These are phyloP conservation scores for Zaprionus camerounensis DNA, from an alignment of 1,140 invertebrate species.

Conservation along the genomic window DNA sequence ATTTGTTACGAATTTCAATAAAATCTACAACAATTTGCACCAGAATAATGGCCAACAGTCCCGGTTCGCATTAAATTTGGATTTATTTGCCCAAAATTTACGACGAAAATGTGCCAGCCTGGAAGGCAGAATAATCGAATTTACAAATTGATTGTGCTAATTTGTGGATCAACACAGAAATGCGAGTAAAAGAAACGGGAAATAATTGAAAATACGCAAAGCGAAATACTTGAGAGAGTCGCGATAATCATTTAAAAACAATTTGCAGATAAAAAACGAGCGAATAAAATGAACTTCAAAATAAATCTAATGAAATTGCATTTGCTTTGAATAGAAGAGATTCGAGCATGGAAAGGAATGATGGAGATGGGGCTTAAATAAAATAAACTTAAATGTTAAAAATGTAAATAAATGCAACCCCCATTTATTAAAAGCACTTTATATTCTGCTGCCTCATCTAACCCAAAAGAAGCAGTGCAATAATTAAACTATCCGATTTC, in stretches of 20 bases:
- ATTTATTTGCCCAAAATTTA: slow-evolving; percentile 35
- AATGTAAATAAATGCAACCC: not conserved
- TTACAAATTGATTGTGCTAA: slow-evolving; percentile 50
- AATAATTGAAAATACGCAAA: slow-evolving; percentile 18
- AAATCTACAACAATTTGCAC: slow-evolving; percentile 35
- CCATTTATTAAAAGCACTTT: not conserved
- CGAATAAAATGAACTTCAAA: slow-evolving; percentile 1
- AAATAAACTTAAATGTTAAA: not conserved
- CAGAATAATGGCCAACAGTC: slow-evolving; percentile 23
- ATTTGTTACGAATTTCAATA: slow-evolving; percentile 40
- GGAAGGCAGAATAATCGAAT: slow-evolving; percentile 27
- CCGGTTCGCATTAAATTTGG: slow-evolving; percentile 32
- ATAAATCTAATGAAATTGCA: slow-evolving; percentile 7
- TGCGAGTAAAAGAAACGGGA: slow-evolving; percentile 2
- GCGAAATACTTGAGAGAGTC: slow-evolving; percentile 9
- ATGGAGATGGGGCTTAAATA: too few species aligned
- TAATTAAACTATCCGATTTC: slow-evolving; percentile 5
- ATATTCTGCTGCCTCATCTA: not conserved
- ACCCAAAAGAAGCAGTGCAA: not conserved
- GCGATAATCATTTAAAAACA: slow-evolving; percentile 21
- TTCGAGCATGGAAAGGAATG: too few species aligned
- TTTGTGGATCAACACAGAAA: slow-evolving; percentile 34
- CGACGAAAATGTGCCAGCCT: not conserved
- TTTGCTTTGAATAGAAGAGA: not conserved
- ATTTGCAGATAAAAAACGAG: slow-evolving; percentile 20